Evolutionary conservation across 2,888 invertebrate genomes (phyloP).

Genomic region (Ophion slaviceki): DNA sequence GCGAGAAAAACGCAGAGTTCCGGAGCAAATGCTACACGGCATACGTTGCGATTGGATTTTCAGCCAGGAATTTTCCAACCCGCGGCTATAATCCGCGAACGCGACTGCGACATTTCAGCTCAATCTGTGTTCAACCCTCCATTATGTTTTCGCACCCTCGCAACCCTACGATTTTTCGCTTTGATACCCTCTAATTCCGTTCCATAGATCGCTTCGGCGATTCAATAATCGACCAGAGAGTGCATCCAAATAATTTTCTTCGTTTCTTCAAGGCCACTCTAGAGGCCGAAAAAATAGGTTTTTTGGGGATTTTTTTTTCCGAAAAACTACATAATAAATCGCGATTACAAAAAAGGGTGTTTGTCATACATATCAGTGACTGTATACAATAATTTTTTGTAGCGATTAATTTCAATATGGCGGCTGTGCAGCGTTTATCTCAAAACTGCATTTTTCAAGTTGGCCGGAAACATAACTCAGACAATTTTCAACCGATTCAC

Average conservation of each 20-base stretch:
- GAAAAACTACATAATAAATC: too few relatives aligned
- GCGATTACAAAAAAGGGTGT: too few relatives aligned
- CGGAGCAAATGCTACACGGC: slow-evolving; percentile 31
- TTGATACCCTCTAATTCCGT: neutral
- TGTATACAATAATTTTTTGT: too few relatives aligned
- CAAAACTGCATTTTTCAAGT: too few relatives aligned
- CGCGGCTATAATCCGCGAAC: slow-evolving; percentile 43
- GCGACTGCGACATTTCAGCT: slow-evolving; percentile 45
- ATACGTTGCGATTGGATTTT: slow-evolving; percentile 44
- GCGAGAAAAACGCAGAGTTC: slow-evolving; percentile 3
- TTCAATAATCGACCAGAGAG: slow-evolving; percentile 37
- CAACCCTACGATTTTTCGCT: neutral
- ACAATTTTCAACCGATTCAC: too few relatives aligned
- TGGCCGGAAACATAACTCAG: too few relatives aligned
- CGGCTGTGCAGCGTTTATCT: too few relatives aligned
- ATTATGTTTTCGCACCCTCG: slow-evolving; percentile 11
- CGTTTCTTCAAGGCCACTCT: neutral
- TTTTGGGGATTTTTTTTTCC: too few relatives aligned
- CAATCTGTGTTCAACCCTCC: slow-evolving; percentile 33
- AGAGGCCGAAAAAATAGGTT: too few relatives aligned
- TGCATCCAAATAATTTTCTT: slow-evolving; percentile 9
- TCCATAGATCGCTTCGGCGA: slow-evolving; percentile 11
- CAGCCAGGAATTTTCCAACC: slow-evolving; percentile 37
- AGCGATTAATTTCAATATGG: too few relatives aligned
- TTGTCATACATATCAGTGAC: too few relatives aligned